Base-by-base conservation (phyloP, 2,113 vertebrate genomes). In the Pholis gunnellus region DNA sequence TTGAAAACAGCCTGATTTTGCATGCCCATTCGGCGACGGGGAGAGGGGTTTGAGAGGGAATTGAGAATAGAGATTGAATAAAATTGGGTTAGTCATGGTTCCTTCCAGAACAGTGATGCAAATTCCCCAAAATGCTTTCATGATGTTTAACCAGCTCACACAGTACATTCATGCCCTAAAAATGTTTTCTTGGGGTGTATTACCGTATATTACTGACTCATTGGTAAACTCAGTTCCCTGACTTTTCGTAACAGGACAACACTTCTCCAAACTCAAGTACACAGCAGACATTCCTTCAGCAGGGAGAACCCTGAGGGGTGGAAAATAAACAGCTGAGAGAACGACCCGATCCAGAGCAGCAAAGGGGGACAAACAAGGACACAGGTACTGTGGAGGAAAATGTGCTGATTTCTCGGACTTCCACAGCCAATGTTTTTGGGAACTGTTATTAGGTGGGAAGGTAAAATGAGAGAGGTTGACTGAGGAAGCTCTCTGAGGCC, bases 341-440 rank as follows among this genome's bases (percentile, higher is more conserved):
- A 73, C 50, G 38, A 69, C 18, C 65, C n/a, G 60, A 67, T 77
- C 60, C 68, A 69, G 59, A 78, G 9, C 17, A 81, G 48, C 20
- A 31, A 72, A 54, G 54, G 64, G 64, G 87, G 78, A 90, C 83
- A 92, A 90, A 91, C 77, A 83, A 87, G 85, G 88, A 87, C 89
- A 78, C 34, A 66, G 7, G 25, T 40, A 56, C 31, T 73, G 17
- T 18, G 25, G 57, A 18, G 52, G 42, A 65, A 85, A 71, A 31
- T 27, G 29, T 68, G 60, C 54, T 68, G 81, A 84, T 84, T 82
- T 86, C 34, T 81, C n/a, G 18, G 29, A 60, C 52, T 44, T 71
- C 40, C 40, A 42, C 25, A 67, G 78, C 63, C 56, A 60, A 57
- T 69, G 73, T 54, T 90, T 83, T 77, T 72, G 75, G 65, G 70